phyloP scores from a whole-genome alignment of 2,888 invertebrate genomes.

The Pristionchus exspectatus region DNA sequence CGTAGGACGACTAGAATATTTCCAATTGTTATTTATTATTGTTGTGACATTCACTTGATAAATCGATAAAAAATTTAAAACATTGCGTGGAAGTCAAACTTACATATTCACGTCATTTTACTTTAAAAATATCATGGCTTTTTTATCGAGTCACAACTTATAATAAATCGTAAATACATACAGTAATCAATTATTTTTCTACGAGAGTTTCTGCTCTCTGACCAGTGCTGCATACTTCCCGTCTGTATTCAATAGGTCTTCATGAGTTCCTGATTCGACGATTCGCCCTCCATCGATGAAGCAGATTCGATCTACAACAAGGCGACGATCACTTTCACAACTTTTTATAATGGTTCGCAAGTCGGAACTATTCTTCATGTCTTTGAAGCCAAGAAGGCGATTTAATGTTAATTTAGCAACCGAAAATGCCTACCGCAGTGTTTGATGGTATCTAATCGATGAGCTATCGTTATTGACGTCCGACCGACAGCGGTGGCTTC shows the following conservation, averaged over 20 bases:
- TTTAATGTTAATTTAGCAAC: no score
- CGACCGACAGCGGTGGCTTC: slow-evolving; percentile 9
- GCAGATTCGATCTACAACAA: not conserved
- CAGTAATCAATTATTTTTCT: not conserved
- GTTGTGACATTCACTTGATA: no score
- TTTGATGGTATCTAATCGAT: slow-evolving; percentile 30
- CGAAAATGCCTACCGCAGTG: slow-evolving; percentile 21
- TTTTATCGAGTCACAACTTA: not conserved
- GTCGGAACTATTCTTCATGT: not conserved
- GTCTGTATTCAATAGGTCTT: slow-evolving; percentile 74
- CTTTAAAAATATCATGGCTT: no score
- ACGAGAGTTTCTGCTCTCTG: slow-evolving; percentile 31
- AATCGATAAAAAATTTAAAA: no score
- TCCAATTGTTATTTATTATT: no score
- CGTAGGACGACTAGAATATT: no score
- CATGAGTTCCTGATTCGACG: slow-evolving; percentile 59
- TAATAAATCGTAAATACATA: not conserved
- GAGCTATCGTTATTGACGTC: slow-evolving; percentile 46
- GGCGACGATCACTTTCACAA: no score
- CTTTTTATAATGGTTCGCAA: not conserved
- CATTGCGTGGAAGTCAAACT: no score
- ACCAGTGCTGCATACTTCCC: slow-evolving; percentile 10
- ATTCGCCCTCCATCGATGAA: slow-evolving; percentile 19
- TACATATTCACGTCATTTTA: no score
- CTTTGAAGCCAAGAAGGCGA: not conserved